Evolutionary conservation across 2,888 invertebrate species (phyloP), one percentile per base, ranked within the genome.

Genomic region (Hypsopygia costalis): DNA sequence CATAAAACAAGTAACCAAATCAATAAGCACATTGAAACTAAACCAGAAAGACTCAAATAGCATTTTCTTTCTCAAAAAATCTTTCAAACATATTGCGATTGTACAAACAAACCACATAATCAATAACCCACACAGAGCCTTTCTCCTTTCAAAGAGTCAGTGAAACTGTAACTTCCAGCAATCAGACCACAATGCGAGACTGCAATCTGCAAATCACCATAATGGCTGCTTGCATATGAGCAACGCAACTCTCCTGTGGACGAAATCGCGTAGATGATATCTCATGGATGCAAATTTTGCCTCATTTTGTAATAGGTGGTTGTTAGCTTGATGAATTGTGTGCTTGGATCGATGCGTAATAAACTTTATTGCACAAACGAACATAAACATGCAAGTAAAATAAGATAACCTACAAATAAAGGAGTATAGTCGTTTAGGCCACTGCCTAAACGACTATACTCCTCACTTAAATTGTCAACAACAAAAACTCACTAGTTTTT

Each of bases 151-250:
- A 42, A n/a, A 38, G 41, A 41, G 35, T 28, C 28, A 42, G 47
- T 44, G 50, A 55, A 52, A 51, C 46, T 51, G 52, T 49, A 44
- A 51, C 51, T 40, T 43, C 41, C 38, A 37, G 42, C 43, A 49
- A 49, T 47, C 44, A 39, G 41, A 44, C 44, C 43, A 47, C 44
- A 46, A 43, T 47, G 41, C 43, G 44, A 44, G 34, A 6, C 39
- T 36, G 47, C 41, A 49, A 49, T 52, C 47, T 40, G 44, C 49
- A 43, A 46, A 46, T 46, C 46, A 46, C 41, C 28, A 37, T 45
- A 48, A 50, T 47, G 33, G 37, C 8, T 31, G 25, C 39, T 39
- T 33, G 33, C 47, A 53, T 50, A 44, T 47, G 49, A 49, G 40
- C 39, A 41, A 39, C 38, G 48, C 49, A 37, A 46, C 46, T 36